Evolutionary conservation across 2,888 invertebrate species (phyloP).

Genomic region (Eugnorisma glareosa): DNA sequence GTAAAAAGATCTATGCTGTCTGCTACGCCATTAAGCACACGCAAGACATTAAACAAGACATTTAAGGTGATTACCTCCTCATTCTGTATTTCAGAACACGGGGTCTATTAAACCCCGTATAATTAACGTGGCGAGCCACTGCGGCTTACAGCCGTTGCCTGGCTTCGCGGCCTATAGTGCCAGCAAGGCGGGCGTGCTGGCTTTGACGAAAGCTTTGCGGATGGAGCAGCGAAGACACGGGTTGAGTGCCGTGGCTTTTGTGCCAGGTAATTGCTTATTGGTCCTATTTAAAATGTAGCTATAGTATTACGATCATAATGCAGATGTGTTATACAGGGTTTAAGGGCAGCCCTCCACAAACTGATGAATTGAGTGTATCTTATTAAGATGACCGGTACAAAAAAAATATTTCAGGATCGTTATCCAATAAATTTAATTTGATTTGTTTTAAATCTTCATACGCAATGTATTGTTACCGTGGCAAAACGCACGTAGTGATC

Average conservation of each 20-base stretch:
- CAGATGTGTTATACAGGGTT: neutral
- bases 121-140: conserved; percentile 96
- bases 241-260: conserved; percentile 93
- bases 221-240: conserved; percentile 93
- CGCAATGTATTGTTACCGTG: too few species aligned
- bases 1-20: too few species aligned
- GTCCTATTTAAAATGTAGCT: conserved; percentile 5
- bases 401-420: too few species aligned
- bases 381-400: too few species aligned
- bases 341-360: too few species aligned
- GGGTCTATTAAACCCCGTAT: conserved; percentile 90
- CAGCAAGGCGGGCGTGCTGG: conserved; percentile 94
- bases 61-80: neutral
- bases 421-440: too few species aligned
- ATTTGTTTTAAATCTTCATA: too few species aligned
- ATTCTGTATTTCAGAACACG: conserved; percentile 64
- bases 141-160: conserved; percentile 93
- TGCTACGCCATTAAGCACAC: too few species aligned
- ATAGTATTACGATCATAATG: neutral
- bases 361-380: too few species aligned
- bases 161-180: conserved; percentile 95
- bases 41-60: too few species aligned
- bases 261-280: conserved; percentile 91
- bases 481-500: too few species aligned
- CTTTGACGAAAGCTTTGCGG: conserved; percentile 93